Conservation (phyloP, 1,140 invertebrate genomes). For the Ooceraea biroi region DNA sequence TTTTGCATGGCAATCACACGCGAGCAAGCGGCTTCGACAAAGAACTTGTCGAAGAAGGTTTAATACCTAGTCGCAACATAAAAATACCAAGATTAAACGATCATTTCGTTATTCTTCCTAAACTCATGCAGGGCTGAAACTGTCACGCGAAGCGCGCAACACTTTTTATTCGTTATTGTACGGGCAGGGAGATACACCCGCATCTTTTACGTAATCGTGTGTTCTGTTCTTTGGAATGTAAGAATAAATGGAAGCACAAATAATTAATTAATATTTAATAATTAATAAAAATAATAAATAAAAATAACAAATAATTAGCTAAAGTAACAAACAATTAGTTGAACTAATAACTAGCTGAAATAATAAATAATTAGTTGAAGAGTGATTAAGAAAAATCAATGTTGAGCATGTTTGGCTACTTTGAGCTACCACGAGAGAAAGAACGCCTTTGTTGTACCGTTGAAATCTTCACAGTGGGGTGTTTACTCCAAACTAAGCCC, state of each 20-base stretch:
- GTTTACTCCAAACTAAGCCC: background rate
- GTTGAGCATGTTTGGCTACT: too few relatives aligned
- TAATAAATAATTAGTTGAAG: too few relatives aligned
- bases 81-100: slow-evolving; percentile 14
- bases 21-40: background rate
- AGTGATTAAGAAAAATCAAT: background rate
- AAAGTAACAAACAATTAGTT: too few relatives aligned
- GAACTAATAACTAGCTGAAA: too few relatives aligned
- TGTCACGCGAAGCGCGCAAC: background rate
- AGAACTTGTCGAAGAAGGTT: background rate
- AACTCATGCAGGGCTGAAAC: background rate
- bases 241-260: background rate
- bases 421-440: too few relatives aligned
- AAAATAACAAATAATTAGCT: background rate
- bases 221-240: background rate
- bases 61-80: background rate
- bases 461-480: background rate
- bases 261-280: background rate
- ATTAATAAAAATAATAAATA: background rate
- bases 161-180: background rate
- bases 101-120: background rate
- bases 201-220: background rate
- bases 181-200: background rate
- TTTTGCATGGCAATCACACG: background rate
- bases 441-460: background rate